Conservation (phyloP, 2,113 vertebrate species). For the Tragelaphus scriptus region DNA sequence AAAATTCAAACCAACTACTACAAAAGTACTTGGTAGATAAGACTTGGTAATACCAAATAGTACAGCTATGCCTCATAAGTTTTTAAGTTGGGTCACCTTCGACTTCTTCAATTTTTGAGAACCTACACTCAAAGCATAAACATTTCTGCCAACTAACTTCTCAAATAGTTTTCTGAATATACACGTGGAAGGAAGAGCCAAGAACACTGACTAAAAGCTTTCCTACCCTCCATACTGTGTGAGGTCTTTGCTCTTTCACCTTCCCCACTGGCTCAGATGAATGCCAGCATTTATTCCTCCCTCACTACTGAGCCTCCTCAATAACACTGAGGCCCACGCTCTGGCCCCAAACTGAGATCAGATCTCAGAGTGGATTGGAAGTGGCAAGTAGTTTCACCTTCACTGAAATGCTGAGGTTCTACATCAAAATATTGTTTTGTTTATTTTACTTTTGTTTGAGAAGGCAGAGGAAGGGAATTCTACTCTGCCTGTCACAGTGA, state of each 20-base stretch:
- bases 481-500: constrained; percentile 51
- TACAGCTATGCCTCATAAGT: not conserved
- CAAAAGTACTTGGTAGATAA: not conserved
- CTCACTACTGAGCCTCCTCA: not conserved
- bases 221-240: not conserved
- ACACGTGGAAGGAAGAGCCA: not conserved
- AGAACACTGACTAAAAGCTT: not conserved
- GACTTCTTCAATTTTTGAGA: not conserved
- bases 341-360: not conserved
- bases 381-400: not conserved
- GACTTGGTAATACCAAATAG: not conserved
- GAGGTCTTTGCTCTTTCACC: not conserved
- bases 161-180: not conserved
- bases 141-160: not conserved
- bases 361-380: not conserved
- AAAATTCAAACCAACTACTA: not conserved
- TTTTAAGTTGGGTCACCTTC: not conserved
- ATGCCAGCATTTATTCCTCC: not conserved
- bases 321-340: not conserved
- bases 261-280: not conserved
- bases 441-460: constrained; percentile 51
- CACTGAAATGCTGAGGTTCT: constrained; percentile 6
- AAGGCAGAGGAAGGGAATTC: constrained; percentile 32
- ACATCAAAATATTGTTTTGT: constrained; percentile 47
- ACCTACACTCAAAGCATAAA: not conserved